phyloP scores from a whole-genome alignment of 2,113 vertebrate genomes.

The Burhinus oedicnemus region DNA sequence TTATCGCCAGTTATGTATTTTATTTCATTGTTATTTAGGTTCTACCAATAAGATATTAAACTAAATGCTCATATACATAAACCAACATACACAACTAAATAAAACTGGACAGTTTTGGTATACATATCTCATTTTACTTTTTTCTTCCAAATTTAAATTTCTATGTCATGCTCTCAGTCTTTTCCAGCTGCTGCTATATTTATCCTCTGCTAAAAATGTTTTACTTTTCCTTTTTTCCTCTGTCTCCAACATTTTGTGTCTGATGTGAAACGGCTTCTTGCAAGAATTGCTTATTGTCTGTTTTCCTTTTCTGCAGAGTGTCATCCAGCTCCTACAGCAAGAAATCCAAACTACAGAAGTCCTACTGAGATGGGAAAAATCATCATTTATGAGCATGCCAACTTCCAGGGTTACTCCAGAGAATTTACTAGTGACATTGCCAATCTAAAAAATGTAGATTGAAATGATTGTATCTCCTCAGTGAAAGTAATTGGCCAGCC shows the following conservation, averaged over 20 bases:
- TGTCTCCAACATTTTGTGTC: not conserved
- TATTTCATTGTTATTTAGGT: not conserved
- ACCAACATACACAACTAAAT: not conserved
- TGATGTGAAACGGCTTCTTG: not conserved
- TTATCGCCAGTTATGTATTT: not conserved
- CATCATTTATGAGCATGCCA: not conserved
- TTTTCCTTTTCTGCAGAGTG: not conserved
- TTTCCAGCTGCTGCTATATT: not conserved
- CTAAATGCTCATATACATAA: not conserved
- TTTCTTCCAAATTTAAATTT: not conserved
- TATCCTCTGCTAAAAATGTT: not conserved
- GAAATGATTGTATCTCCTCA: slow-evolving; percentile 36
- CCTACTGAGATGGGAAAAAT: slow-evolving; percentile 33
- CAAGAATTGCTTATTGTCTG: not conserved
- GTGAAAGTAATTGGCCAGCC: slow-evolving; percentile 30
- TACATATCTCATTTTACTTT: not conserved
- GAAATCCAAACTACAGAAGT: not conserved
- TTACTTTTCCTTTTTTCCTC: not conserved
- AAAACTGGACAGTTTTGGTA: not conserved
- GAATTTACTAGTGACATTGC: not conserved
- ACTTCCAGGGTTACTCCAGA: slow-evolving; percentile 26
- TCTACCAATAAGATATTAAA: not conserved
- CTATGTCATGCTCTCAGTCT: not conserved
- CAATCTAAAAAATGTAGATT: not conserved
- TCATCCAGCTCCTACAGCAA: not conserved